These are phyloP conservation scores for Clarias fuscus DNA, from an alignment of 2,797 vertebrate species.

Conservation along the genomic window DNA sequence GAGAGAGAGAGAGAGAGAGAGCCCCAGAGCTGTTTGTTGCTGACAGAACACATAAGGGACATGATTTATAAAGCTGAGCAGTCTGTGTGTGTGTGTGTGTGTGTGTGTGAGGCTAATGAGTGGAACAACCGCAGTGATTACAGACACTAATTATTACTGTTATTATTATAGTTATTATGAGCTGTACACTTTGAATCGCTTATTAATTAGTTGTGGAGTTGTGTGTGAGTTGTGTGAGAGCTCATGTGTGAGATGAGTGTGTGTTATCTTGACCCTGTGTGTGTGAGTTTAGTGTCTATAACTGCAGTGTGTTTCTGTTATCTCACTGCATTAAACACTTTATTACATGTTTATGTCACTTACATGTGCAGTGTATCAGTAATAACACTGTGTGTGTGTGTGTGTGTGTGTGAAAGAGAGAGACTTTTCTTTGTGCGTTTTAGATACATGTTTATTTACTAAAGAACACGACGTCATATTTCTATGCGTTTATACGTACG, in stretches of 20 bases:
- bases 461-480: not conserved
- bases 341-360: not conserved
- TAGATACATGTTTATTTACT: not conserved
- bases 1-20: no score
- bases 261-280: no score
- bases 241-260: not conserved
- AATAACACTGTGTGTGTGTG: not conserved
- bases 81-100: no score
- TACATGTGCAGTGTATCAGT: not conserved
- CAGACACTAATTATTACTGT: not conserved
- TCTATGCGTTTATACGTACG: not conserved
- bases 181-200: no score
- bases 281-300: no score
- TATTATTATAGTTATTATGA: not conserved
- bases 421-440: no score
- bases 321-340: not conserved
- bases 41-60: not conserved
- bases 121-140: not conserved
- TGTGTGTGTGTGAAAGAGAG: no score
- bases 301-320: no score
- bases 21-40: not conserved
- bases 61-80: not conserved
- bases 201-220: no score
- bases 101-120: not conserved
- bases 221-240: not conserved